Base-by-base conservation (phyloP, 2,113 vertebrate genomes). In the Bos javanicus region DNA sequence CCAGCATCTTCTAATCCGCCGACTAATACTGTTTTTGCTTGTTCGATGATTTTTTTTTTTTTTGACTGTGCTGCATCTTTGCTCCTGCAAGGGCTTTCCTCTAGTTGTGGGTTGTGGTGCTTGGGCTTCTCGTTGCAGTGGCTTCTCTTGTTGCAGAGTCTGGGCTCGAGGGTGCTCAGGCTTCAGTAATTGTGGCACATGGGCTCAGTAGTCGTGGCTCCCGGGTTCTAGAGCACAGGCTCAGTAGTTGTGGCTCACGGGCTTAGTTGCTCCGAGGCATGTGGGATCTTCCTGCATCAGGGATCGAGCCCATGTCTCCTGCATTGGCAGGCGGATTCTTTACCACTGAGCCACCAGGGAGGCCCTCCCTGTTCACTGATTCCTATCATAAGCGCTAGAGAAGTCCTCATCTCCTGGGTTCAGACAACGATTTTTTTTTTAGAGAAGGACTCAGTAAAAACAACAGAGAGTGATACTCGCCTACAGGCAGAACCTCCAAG, bases 181-280 rank as follows among this genome's bases (percentile, higher is more conserved):
- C 67, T 23, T 71, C 36, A 39, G 67, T 39, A 74, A 39, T 3
- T 25, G 67, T 39, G 21, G 67, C 5, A 3, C 21, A 2, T 39
- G 67, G 36, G 10, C 67, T 74, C 67, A 23, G 67, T 12, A 39
- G 9, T 12, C 21, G 64, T 5, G 64, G 64, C 62, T 8, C 15
- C 59, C 15, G 1, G 62, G 62, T 7, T 64, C 30, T 17, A 4
- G 62, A 64, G 30, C 62, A 64, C 62, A n/a, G 30, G 3, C 15
- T 64, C 30, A 17, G 62, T 33, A 33, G 33, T n/a, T 23, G 67
- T 71, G 67, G 67, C 10, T 1, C 36, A 3, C 0, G 0, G 36
- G 36, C n/a, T 25, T 39, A 6, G 36, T 74, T 74, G 67, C n/a
- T 39, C 67, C 10, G 0, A 39, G 67, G 36, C 19, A 6, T 71